Percentiles rank a stretch among this genome's conserved stretches.
Conservation (phyloP, 2,797 vertebrate genomes). For the Cyprinodon diabolis region DNA sequence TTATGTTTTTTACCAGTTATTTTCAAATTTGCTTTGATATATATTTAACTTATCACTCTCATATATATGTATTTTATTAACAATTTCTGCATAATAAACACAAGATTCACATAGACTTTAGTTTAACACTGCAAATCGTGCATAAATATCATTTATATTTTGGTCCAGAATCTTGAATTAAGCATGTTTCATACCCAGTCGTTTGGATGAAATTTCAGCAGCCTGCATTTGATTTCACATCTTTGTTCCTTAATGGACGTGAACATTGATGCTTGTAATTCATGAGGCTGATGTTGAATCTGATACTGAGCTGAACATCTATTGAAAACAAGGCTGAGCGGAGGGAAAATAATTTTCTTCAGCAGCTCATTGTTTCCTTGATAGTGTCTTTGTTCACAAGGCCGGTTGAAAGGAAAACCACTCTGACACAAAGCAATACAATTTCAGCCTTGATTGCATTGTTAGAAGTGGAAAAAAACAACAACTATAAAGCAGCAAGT, state of each 20-base stretch:
- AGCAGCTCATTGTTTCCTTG: slow-evolving; percentile 33
- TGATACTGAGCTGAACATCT: background rate
- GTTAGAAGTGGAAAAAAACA: slow-evolving; percentile 22
- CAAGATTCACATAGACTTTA: background rate
- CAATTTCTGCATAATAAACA: background rate
- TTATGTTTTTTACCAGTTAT: too few species aligned
- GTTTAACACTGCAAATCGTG: background rate
- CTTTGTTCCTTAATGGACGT: background rate
- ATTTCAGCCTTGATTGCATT: slow-evolving; percentile 44
- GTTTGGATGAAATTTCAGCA: background rate
- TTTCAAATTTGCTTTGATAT: too few species aligned
- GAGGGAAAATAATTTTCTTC: slow-evolving; percentile 9
- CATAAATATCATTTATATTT: background rate
- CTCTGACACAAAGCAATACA: slow-evolving; percentile 27
- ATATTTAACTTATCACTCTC: too few species aligned
- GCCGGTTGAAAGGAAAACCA: slow-evolving; percentile 25
- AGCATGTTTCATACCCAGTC: background rate
- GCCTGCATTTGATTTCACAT: background rate
- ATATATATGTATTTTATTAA: too few species aligned
- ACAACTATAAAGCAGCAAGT: slow-evolving; percentile 32
- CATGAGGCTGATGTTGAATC: background rate
- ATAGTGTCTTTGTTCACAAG: slow-evolving; percentile 39
- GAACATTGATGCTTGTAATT: background rate
- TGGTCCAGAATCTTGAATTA: background rate
- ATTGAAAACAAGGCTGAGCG: slow-evolving; percentile 6